A percentile compares a stretch with the other conserved stretches of the same genome.
phyloP scores from a whole-genome alignment of 2,113 vertebrate species.

The Lampris incognitus region DNA sequence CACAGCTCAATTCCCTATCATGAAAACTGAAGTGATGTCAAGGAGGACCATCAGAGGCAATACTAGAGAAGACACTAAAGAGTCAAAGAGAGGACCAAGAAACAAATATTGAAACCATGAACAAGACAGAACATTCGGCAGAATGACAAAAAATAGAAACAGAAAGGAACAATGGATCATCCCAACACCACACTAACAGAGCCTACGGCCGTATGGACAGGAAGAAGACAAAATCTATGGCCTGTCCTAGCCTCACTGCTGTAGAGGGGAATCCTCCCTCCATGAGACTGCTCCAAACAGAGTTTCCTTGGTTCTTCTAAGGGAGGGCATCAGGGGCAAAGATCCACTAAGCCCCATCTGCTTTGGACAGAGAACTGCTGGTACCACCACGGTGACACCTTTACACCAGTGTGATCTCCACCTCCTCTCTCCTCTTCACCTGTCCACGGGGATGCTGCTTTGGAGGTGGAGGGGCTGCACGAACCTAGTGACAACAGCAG shows the following conservation, averaged over 20 bases:
- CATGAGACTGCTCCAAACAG: neutral
- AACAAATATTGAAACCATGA: neutral
- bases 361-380: constrained; percentile 1
- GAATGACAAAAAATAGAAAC: neutral
- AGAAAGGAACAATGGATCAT: constrained; percentile 58
- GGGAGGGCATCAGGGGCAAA: constrained; percentile 25
- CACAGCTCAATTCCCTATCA: neutral
- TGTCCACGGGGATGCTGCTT: constrained; percentile 83
- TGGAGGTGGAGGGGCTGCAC: constrained; percentile 80
- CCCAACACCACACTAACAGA: constrained; percentile 29
- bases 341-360: constrained; percentile 17
- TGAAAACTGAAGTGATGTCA: neutral
- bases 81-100: neutral
- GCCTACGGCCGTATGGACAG: neutral
- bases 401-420: constrained; percentile 84
- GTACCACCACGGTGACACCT: constrained; percentile 18
- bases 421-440: constrained; percentile 82
- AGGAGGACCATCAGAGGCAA: neutral
- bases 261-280: neutral
- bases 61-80: neutral
- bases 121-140: neutral
- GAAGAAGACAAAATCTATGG: neutral
- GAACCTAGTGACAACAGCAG: constrained; percentile 66
- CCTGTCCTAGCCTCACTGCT: constrained; percentile 16
- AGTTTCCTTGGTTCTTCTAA: constrained; percentile 43